Evolutionary conservation across 2,113 vertebrate species (phyloP), one percentile per base, ranked within the genome.

Genomic region (Crotophaga sulcirostris): DNA sequence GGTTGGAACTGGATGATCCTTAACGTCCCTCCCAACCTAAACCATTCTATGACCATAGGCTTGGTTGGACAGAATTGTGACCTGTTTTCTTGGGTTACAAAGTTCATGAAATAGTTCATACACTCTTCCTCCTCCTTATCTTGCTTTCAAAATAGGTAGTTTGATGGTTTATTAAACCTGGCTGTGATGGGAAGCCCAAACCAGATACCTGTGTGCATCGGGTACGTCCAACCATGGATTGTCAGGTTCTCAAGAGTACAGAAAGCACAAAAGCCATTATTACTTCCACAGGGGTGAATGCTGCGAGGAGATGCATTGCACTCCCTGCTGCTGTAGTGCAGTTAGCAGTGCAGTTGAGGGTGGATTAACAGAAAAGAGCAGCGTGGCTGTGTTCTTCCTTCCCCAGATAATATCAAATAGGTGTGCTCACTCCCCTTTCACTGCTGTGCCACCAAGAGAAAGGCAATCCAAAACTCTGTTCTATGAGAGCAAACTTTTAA

Each of bases 21-120:
- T 20, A 47, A 21, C 19, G 20, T 47, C 47, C 47, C 20, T 47
- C 21, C 47, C 47, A 47, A 47, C 19, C 18, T 11, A 47, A 45
- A 47, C 47, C 47, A 47, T 47, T 47, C 20, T 47, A 21, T 47
- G 59, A 69, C 44, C 7, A 14, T 77, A 67, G 51, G 60, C 60
- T n/a, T 84, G 40, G 58, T 52, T 91, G 87, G 77, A 84, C 74
- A 91, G 83, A 86, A 91, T 24, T 75, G 59, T 89, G 86, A 96
- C 80, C 67, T 79, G n/a, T 83, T 94, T 49, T 81, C 82, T 88
- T 23, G 59, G 66, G 76, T 97, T 94, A 84, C 19, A 8, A 95
- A 94, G 33, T 75, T 58, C 40, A 21, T 82, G 44, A 95, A 94
- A 52, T 84, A 76, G 47, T 90, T 90, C 79, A 45, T 84, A 54